Evolutionary conservation across 2,113 vertebrate species (phyloP), one percentile per base, ranked within the genome.

Genomic region (Rhinoptilus africanus): DNA sequence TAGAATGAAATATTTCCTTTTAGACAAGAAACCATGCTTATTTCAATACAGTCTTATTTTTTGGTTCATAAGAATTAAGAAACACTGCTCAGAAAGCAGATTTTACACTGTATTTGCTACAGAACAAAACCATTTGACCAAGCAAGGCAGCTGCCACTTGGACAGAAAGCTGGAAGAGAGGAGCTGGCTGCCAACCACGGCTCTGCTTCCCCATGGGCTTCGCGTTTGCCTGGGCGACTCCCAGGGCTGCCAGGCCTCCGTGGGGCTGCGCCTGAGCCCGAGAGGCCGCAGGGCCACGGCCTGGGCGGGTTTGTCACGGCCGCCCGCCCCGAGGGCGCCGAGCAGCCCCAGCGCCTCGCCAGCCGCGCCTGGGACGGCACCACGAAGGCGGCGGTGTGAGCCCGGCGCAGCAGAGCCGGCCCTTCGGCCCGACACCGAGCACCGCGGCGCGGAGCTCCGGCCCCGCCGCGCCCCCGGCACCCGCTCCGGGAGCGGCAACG

Each of bases 171-270:
- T 1, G 41, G 34, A 28, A 1, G 0, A 22, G 39, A 14, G 8
- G 21, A 14, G 0, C 5, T 0, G 41, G 1, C 39, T 4, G 35
- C 14, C 45, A 12, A 8, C 30, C 37, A 4, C 2, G 17, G 50
- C 59, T 1, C 4, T 1, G 5, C 3, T 2, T 4, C 12, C 1
- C 27, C 27, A 1, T 0, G 22, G 5, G 10, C 63, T 62, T 2
- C 28, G 0, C 0, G 47, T 22, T 4, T 3, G 64, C 0, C 2
- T 0, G 32, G 3, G 20, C 10, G 4, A 13, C 6, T 1, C 9
- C 34, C 28, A 0, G 20, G 13, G 1, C 1, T 4, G 13, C 34
- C 0, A 18, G 77, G 34, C 0, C 24, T 22, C 47, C 22, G 41
- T 0, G 2, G 20, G 2, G 10, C 43, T 4, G 37, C 1, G 60